A percentile compares a stretch with the other conserved stretches of the same genome.
Evolutionary conservation across 2,888 invertebrate genomes (phyloP).

Genomic region (Listrodromus nycthemerus): DNA sequence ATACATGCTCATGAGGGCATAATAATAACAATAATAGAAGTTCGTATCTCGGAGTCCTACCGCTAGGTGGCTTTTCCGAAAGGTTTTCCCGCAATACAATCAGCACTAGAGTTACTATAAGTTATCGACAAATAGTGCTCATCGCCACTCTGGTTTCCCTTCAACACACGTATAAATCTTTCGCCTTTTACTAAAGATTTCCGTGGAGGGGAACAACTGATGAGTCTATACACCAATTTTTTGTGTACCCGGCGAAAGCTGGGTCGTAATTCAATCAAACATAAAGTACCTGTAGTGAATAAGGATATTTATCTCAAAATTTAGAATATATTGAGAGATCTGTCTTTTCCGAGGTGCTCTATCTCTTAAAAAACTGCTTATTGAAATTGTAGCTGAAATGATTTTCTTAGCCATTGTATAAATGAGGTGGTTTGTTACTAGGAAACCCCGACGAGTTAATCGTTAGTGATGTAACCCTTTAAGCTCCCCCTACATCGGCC

Average conservation of each 20-base stretch:
- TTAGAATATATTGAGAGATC: not conserved
- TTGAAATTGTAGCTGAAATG: not conserved
- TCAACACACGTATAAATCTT: constrained; percentile 84
- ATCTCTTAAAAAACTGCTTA: not conserved
- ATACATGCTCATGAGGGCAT: not conserved
- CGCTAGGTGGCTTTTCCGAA: constrained; percentile 35
- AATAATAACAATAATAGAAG: not conserved
- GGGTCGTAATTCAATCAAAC: constrained; percentile 72
- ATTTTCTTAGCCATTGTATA: not conserved
- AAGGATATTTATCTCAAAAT: not conserved
- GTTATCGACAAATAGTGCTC: not conserved
- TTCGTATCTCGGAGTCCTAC: not conserved
- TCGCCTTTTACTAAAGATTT: constrained; percentile 86
- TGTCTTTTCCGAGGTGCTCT: not conserved
- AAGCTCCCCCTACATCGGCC: not conserved
- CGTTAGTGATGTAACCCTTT: not conserved
- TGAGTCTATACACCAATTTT: constrained; percentile 77
- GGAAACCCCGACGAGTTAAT: not conserved
- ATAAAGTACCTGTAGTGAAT: constrained; percentile 29
- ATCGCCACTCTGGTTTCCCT: constrained; percentile 81
- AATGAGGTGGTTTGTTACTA: not conserved
- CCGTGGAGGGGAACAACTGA: constrained; percentile 82
- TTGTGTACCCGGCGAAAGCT: constrained; percentile 75
- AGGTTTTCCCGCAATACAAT: constrained; percentile 14
- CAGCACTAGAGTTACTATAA: not conserved